These are phyloP conservation scores for Pluvianellus socialis DNA, from an alignment of 2,113 vertebrate species.

Conservation along the genomic window DNA sequence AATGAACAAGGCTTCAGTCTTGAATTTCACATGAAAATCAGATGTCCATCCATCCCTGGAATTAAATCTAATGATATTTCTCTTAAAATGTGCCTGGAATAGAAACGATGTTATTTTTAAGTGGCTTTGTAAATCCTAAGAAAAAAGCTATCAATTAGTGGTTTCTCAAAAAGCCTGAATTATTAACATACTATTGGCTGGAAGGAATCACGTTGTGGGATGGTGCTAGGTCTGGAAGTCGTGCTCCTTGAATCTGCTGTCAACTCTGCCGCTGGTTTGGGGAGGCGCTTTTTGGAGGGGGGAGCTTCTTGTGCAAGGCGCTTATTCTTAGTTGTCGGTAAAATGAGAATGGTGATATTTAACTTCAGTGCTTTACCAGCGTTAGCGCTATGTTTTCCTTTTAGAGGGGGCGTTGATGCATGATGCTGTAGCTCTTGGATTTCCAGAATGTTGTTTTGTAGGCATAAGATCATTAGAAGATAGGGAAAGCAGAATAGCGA, in stretches of 20 bases:
- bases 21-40: background rate
- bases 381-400: background rate
- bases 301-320: background rate
- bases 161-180: background rate
- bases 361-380: background rate
- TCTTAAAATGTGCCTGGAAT: background rate
- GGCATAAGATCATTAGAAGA: background rate
- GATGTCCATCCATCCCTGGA: background rate
- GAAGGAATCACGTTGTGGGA: background rate
- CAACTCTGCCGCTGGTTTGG: background rate
- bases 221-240: background rate
- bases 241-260: background rate
- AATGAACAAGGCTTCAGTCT: background rate
- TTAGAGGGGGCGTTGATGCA: background rate
- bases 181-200: background rate
- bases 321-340: background rate
- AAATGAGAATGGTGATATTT: background rate
- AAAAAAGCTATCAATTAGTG: slow-evolving; percentile 31
- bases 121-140: background rate
- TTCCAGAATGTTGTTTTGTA: background rate
- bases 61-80: slow-evolving; percentile 10
- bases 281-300: background rate
- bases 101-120: background rate
- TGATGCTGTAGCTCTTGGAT: background rate
- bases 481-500: background rate